A percentile compares a stretch with the other conserved stretches of the same genome.
phyloP scores from a whole-genome alignment of 2,113 vertebrate species.

The Regulus satrapa region DNA sequence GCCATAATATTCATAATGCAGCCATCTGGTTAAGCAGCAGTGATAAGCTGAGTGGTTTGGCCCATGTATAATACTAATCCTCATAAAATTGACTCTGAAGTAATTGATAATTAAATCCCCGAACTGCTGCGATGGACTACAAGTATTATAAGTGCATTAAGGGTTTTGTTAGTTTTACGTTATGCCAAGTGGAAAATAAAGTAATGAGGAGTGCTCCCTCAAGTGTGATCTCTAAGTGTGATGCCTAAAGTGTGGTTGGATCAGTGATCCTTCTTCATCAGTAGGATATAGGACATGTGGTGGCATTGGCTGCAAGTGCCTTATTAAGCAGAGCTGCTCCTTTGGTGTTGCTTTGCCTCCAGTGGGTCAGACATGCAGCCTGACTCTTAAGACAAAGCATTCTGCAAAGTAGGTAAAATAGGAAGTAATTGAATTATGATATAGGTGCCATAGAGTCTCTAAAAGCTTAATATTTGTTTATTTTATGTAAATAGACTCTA shows the following conservation, averaged over 20 bases:
- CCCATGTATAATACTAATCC: background rate
- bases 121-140: background rate
- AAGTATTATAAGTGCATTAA: background rate
- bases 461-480: background rate
- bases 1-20: background rate
- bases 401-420: background rate
- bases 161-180: background rate
- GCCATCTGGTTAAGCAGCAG: background rate
- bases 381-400: background rate
- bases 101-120: conserved; percentile 34
- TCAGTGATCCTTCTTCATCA: background rate
- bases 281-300: background rate
- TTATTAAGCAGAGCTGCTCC: background rate
- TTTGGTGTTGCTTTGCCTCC: background rate
- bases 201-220: background rate
- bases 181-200: background rate
- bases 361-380: background rate
- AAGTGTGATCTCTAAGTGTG: background rate
- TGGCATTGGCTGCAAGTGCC: background rate
- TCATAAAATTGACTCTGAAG: background rate
- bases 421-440: background rate
- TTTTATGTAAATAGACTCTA: background rate
- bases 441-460: background rate
- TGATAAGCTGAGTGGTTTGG: conserved; percentile 19
- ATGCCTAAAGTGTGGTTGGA: background rate